Percentiles rank a stretch among this genome's conserved stretches.
These are phyloP conservation scores for Saturnia pavonia DNA, from an alignment of 2,888 invertebrate species.

Conservation along the genomic window DNA sequence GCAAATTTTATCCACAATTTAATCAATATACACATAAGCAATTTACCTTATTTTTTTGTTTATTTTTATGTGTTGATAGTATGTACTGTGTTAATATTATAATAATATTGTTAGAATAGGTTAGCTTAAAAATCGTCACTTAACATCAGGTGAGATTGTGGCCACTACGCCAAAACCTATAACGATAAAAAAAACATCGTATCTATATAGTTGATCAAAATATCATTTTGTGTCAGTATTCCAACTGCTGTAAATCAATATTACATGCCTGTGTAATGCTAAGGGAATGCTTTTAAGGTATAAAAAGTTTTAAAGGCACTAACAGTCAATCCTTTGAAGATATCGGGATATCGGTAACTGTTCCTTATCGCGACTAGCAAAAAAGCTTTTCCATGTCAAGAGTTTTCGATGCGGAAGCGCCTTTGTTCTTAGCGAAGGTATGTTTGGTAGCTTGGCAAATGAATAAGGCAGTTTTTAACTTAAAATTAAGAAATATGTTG, in stretches of 20 bases:
- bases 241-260: not conserved
- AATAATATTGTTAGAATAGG: too few relatives aligned
- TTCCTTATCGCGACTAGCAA: conserved; percentile 71
- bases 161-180: too few relatives aligned
- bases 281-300: conserved; percentile 56
- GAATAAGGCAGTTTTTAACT: conserved; percentile 10
- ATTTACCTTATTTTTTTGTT: too few relatives aligned
- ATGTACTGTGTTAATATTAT: too few relatives aligned
- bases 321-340: conserved; percentile 51
- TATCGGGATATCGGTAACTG: conserved; percentile 50
- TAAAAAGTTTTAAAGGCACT: conserved; percentile 49
- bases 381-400: conserved; percentile 79
- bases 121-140: too few relatives aligned
- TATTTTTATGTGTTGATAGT: too few relatives aligned
- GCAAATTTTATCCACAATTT: too few relatives aligned
- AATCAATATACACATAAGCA: too few relatives aligned
- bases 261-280: conserved; percentile 36
- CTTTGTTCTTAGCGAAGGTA: conserved; percentile 58
- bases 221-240: not conserved
- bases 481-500: not conserved
- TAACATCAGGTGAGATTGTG: too few relatives aligned
- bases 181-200: too few relatives aligned
- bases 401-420: conserved; percentile 66
- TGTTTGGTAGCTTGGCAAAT: conserved; percentile 13
- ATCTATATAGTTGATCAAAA: too few relatives aligned